Conservation (phyloP, 2,888 invertebrate species). For the Beris chalybata region DNA sequence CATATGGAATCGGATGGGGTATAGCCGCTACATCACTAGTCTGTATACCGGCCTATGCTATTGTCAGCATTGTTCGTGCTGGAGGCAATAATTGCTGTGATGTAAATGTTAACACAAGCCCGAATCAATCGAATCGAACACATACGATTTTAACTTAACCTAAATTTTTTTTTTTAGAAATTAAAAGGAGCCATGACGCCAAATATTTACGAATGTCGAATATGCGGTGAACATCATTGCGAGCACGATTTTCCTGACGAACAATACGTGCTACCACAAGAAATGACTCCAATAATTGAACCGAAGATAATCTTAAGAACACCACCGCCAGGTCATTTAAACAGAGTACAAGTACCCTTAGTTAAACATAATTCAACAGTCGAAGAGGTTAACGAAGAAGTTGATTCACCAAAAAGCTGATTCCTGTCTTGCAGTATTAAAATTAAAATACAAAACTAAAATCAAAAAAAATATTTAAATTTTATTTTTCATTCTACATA, state of each 20-base stretch:
- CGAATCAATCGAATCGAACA: conserved; percentile 2
- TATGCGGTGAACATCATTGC: conserved; percentile 77
- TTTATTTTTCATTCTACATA: too few species aligned
- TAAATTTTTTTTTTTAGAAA: conserved; percentile 61
- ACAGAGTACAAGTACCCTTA: conserved; percentile 7
- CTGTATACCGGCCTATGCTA: conserved; percentile 82
- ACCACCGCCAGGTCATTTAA: conserved; percentile 37
- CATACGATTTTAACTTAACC: not conserved
- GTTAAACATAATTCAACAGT: conserved; percentile 20
- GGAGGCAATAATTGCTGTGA: conserved; percentile 72
- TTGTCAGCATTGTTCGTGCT: conserved; percentile 70
- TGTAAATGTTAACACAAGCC: conserved; percentile 57
- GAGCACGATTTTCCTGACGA: conserved; percentile 64
- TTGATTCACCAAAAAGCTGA: conserved; percentile 24
- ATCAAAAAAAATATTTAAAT: too few species aligned
- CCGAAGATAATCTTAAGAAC: conserved; percentile 40
- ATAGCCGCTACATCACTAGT: conserved; percentile 80
- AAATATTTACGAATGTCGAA: conserved; percentile 72
- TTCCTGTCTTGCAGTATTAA: not conserved
- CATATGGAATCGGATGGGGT: conserved; percentile 83
- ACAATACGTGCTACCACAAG: conserved; percentile 56
- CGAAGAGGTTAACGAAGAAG: conserved; percentile 20
- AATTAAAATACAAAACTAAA: too few species aligned
- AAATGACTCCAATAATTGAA: conserved; percentile 46
- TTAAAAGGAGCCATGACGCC: conserved; percentile 73